Conservation (phyloP, 1,140 invertebrate genomes). For the Drosophila seguyi region DNA sequence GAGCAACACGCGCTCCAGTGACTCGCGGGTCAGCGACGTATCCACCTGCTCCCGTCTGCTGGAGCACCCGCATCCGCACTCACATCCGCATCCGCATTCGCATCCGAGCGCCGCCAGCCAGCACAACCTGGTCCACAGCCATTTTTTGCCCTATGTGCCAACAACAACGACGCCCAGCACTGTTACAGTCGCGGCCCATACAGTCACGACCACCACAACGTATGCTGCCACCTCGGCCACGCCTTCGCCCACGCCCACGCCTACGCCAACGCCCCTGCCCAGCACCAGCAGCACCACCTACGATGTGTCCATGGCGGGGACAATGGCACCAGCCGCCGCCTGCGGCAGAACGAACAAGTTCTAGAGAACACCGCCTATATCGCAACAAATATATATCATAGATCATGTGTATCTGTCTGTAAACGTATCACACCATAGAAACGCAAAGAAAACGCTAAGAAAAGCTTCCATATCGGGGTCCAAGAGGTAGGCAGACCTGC, state of each 20-base stretch:
- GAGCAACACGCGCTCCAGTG: conserved; percentile 83
- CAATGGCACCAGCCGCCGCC: conserved; percentile 56
- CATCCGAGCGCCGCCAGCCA: conserved; percentile 76
- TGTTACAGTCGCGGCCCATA: conserved; percentile 22
- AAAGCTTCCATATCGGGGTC: conserved; percentile 56
- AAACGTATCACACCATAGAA: conserved; percentile 39
- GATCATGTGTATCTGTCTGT: conserved; percentile 29
- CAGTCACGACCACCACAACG: conserved; percentile 42
- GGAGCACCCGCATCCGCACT: conserved; percentile 52
- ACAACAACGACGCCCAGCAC: conserved; percentile 64
- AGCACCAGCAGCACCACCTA: conserved; percentile 31
- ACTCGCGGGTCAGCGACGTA: conserved; percentile 82
- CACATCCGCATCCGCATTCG: conserved; percentile 9
- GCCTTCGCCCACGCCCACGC: conserved; percentile 36
- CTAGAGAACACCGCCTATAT: conserved; percentile 46
- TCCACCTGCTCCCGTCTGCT: conserved; percentile 81
- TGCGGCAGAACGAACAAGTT: conserved; percentile 79
- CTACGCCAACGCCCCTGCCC: conserved; percentile 18
- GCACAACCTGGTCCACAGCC: conserved; percentile 70
- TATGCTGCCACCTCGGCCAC: conserved; percentile 62
- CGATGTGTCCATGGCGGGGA: conserved; percentile 61
- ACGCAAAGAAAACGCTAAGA: conserved; percentile 20
- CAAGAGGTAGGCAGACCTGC: conserved; percentile 52
- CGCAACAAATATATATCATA: conserved; percentile 21
- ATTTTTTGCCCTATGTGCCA: conserved; percentile 78